Conservation (phyloP, 2,888 invertebrate genomes). For the Cheilosia vulpina region DNA sequence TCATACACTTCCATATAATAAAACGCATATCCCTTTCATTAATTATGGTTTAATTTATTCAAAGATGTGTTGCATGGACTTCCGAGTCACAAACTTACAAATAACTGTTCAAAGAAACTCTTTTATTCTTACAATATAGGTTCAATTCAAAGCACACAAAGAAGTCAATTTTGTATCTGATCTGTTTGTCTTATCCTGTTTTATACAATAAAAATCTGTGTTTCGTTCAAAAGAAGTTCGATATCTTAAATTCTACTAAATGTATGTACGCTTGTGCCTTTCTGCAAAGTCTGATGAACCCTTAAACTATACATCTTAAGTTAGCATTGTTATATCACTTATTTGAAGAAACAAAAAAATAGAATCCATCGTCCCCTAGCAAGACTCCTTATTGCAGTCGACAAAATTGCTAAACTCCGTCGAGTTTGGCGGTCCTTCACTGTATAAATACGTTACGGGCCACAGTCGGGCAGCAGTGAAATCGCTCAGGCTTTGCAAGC, state of each 20-base stretch:
- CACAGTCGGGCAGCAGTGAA: conserved; percentile 85
- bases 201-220: conserved; percentile 38
- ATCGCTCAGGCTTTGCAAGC: conserved; percentile 82
- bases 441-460: conserved; percentile 93
- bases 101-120: conserved; percentile 20
- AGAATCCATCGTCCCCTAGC: conserved; percentile 77
- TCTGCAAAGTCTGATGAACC: conserved; percentile 33
- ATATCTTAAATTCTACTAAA: conserved; percentile 39
- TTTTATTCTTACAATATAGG: conserved; percentile 29
- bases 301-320: conserved; percentile 58
- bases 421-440: conserved; percentile 90
- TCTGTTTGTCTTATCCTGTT: conserved; percentile 11
- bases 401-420: conserved; percentile 84
- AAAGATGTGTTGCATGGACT: conserved; percentile 37
- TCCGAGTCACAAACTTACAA: conserved; percentile 33
- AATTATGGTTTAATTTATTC: conserved; percentile 28
- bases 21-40: conserved; percentile 5
- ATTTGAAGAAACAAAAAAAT: conserved; percentile 8
- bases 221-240: conserved; percentile 1
- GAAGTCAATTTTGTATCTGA: conserved; percentile 1
- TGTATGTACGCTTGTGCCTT: conserved; percentile 14
- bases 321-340: conserved; percentile 68
- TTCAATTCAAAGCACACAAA: not conserved
- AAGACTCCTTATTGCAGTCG: conserved; percentile 83
- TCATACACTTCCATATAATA: not conserved